Evolutionary conservation across 2,888 invertebrate species (phyloP).

Genomic region (Papilio gigon): DNA sequence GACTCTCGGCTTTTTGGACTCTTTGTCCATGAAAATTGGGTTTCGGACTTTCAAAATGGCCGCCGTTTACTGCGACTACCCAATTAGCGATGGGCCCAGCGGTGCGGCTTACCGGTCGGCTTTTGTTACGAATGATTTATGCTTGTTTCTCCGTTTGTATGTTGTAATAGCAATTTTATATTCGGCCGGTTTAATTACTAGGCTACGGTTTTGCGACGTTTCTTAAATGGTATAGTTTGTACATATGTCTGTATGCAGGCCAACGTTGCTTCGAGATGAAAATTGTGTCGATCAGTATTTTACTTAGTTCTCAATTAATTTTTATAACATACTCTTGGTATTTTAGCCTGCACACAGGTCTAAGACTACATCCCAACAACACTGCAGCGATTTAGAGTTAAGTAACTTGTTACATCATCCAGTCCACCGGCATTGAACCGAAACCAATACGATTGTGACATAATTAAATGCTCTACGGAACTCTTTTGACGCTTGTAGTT

Average conservation of each 20-base stretch:
- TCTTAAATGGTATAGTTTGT: not conserved
- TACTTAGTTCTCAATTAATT: not conserved
- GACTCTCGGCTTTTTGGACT: constrained; percentile 56
- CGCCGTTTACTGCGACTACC: constrained; percentile 59
- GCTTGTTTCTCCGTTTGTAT: constrained; percentile 50
- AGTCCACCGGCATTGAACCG: not conserved
- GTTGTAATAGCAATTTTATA: constrained; percentile 51
- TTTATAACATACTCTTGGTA: not conserved
- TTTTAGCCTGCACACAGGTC: not conserved
- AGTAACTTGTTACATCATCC: not conserved
- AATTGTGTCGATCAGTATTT: too few species aligned
- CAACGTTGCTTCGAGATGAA: too few species aligned
- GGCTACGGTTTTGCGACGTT: constrained; percentile 22
- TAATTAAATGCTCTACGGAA: not conserved
- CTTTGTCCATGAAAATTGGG: constrained; percentile 58
- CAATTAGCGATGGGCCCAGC: constrained; percentile 64
- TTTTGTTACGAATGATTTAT: constrained; percentile 78
- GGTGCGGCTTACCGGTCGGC: constrained; percentile 57
- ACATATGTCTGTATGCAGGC: too few species aligned
- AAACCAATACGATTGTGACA: constrained; percentile 3
- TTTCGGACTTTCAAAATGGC: constrained; percentile 57
- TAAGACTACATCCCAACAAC: not conserved
- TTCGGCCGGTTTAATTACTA: constrained; percentile 30
- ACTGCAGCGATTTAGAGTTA: not conserved
- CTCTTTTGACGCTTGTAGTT: not conserved